Base-by-base conservation (phyloP, 2,888 invertebrate species). In the Parthenolecanium corni region DNA sequence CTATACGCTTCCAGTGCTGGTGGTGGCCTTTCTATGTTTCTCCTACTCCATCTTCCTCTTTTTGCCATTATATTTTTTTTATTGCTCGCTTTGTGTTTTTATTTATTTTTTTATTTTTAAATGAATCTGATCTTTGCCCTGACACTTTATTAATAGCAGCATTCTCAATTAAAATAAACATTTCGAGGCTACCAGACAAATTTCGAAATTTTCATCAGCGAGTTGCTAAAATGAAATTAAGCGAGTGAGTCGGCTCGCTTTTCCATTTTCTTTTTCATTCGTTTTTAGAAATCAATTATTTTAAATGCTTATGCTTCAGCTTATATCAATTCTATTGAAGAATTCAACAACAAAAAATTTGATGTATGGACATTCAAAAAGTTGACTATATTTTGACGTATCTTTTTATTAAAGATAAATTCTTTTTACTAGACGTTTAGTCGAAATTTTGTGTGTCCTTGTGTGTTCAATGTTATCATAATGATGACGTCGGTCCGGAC, bases 1-100 rank as follows among this genome's bases (percentile, higher is more conserved):
- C 31, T 42, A n/a, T n/a, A n/a, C n/a, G 54, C 40, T 54, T 54
- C 54, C 54, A 54, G 54, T 54, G 24, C 16, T 44, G 36, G 54
- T 54, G 24, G 16, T 44, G 36, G 54, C 40, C 54, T 54, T 54
- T 38, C n/a, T 42, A 21, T 54, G 42, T 40, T 24, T 40, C 24
- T 54, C 23, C 40, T 40, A 40, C 40, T 40, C 40, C 40, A 40
- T 54, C 40, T 38, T 54, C 40, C 54, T 54, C 42, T 54, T 40
- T 53, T 38, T 31, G 31, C 31, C 31, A 4, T 9, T 31, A 4
- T 31, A 6, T 31, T 4, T 4, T 9, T 9, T 31, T 9, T 31
- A 6, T 31, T 4, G 31, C 31, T 31, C 31, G 31, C 31, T 9
- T n/a, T 31, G 9, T 31, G 31, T 31, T 42, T 5, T 42, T 42